phyloP scores from a whole-genome alignment of 2,888 invertebrate species.

The Entomobrya proxima region DNA sequence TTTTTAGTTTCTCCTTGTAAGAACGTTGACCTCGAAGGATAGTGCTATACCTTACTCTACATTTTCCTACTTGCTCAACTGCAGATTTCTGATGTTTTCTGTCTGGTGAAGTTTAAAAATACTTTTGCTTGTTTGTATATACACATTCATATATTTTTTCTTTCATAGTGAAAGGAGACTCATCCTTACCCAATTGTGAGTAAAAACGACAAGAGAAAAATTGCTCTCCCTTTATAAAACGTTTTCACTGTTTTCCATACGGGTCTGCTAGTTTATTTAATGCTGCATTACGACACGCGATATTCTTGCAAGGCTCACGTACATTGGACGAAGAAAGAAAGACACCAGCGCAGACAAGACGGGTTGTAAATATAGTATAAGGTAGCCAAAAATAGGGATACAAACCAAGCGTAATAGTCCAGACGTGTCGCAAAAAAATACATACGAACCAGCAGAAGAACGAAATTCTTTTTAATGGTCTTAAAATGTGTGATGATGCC shows the following conservation, averaged over 20 bases:
- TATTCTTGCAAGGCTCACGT: too few relatives aligned
- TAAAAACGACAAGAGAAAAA: not conserved
- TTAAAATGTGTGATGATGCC: not conserved
- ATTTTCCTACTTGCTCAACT: not conserved
- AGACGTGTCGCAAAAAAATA: not conserved
- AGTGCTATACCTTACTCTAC: not conserved
- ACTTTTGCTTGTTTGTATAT: not conserved
- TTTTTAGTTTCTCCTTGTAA: not conserved
- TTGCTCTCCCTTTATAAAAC: not conserved
- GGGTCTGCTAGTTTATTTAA: too few relatives aligned
- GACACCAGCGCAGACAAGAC: too few relatives aligned
- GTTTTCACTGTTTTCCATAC: not conserved
- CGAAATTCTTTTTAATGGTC: not conserved
- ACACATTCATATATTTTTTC: not conserved
- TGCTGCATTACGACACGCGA: too few relatives aligned
- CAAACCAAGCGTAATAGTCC: not conserved
- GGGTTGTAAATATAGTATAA: too few relatives aligned
- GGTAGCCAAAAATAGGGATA: too few relatives aligned
- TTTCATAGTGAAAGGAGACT: not conserved
- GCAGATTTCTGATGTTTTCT: not conserved
- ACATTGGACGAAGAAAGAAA: too few relatives aligned
- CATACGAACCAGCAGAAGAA: too few relatives aligned
- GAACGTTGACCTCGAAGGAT: conserved; percentile 45
- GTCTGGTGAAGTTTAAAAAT: not conserved
- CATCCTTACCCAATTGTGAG: not conserved